A percentile compares a stretch with the other conserved stretches of the same genome.
Conservation (phyloP, 2,888 invertebrate genomes). For the Agrochola litura region DNA sequence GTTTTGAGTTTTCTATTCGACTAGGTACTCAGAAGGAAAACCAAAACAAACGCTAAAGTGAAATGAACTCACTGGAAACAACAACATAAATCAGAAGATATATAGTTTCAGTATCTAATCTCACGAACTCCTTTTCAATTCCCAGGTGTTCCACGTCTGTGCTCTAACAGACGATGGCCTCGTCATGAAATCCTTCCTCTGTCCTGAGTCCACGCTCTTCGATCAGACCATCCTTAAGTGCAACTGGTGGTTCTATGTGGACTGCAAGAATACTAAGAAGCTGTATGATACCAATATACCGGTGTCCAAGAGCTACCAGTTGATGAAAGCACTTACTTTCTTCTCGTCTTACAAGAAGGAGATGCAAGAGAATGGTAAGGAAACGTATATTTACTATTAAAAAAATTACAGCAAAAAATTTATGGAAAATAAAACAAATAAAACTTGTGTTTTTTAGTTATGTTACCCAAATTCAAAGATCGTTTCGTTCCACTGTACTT, state of each 20-base stretch:
- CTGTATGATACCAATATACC: conserved; percentile 97
- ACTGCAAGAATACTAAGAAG: conserved; percentile 95
- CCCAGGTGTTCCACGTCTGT: conserved; percentile 97
- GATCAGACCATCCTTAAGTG: conserved; percentile 97
- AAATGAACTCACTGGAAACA: background rate
- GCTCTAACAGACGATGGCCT: conserved; percentile 96
- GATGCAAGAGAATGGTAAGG: conserved; percentile 81
- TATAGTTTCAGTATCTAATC: background rate
- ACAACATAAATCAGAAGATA: too few species aligned
- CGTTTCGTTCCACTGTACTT: too few species aligned
- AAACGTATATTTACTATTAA: background rate
- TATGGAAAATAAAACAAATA: background rate
- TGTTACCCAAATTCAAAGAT: background rate
- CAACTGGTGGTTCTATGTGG: conserved; percentile 98
- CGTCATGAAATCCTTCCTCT: conserved; percentile 97
- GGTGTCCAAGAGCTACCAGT: conserved; percentile 97
- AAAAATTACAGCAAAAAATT: background rate
- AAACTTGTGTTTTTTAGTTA: background rate
- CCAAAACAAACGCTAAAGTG: too few species aligned
- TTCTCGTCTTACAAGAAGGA: conserved; percentile 96
- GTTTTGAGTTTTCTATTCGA: too few species aligned
- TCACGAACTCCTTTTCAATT: background rate
- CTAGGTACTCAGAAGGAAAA: too few species aligned
- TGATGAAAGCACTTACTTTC: conserved; percentile 97
- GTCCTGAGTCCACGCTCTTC: conserved; percentile 97